Percentiles rank a stretch among this genome's conserved stretches.
Evolutionary conservation across 2,113 vertebrate species (phyloP).

Genomic region (Neogobius melanostomus): DNA sequence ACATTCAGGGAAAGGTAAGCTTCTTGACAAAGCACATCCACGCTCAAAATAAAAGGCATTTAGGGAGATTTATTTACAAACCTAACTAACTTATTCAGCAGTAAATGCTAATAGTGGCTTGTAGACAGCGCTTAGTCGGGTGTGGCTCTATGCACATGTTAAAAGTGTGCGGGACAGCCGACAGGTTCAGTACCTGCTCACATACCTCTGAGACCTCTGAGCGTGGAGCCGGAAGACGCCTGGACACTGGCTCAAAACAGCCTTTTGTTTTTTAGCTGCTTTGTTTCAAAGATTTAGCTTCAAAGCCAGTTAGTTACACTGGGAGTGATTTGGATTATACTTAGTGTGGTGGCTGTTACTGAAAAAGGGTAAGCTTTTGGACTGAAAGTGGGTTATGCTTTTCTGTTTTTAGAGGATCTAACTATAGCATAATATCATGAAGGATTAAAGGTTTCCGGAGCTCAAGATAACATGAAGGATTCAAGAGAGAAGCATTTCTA

Average conservation of each 20-base stretch:
- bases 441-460: too few relatives aligned
- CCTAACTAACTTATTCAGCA: not conserved
- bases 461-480: too few relatives aligned
- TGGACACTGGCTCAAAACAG: not conserved
- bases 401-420: too few relatives aligned
- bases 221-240: constrained; percentile 11
- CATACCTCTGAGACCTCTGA: constrained; percentile 20
- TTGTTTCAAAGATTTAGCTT: not conserved
- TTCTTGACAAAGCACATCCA: constrained; percentile 42
- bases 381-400: not conserved
- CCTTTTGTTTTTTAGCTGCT: constrained; percentile 14
- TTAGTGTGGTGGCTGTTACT: not conserved
- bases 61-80: too few relatives aligned
- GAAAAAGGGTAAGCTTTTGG: not conserved
- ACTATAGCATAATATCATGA: too few relatives aligned
- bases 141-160: constrained; percentile 34
- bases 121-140: constrained; percentile 22
- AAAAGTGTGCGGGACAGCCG: constrained; percentile 18
- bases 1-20: not conserved
- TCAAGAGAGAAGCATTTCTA: too few relatives aligned
- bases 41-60: not conserved
- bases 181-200: constrained; percentile 38
- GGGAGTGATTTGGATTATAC: not conserved
- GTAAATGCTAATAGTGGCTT: not conserved
- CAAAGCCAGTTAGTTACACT: not conserved